Conservation (phyloP, 2,888 invertebrate genomes). For the Gymnoscelis rufifasciata region DNA sequence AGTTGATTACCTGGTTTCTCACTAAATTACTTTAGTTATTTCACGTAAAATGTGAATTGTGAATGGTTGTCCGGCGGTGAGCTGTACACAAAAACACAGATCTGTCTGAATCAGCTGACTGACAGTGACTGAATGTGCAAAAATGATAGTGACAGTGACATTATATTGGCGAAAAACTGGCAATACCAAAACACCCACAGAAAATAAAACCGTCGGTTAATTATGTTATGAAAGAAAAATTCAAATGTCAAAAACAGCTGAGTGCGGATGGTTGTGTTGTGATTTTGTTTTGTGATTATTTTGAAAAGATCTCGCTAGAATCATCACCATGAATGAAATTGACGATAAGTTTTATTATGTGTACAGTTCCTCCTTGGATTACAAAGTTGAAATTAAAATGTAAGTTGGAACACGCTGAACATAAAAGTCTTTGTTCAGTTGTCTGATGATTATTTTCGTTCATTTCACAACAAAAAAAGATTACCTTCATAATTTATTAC, state of each 20-base stretch:
- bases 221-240: neutral
- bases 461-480: conserved; percentile 4
- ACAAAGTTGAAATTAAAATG: conserved; percentile 95
- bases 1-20: neutral
- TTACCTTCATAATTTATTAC: no score
- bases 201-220: no score
- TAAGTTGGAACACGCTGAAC: conserved; percentile 68
- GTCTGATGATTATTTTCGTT: neutral
- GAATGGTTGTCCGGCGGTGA: no score
- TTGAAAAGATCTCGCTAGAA: neutral
- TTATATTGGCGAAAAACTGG: neutral
- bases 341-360: conserved; percentile 91
- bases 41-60: neutral
- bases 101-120: neutral
- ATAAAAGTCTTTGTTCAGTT: conserved; percentile 5
- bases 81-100: neutral
- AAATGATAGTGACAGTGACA: neutral
- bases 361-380: conserved; percentile 93
- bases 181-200: neutral
- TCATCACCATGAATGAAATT: conserved; percentile 81
- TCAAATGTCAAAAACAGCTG: conserved; percentile 25
- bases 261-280: conserved; percentile 3
- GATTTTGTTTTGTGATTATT: conserved; percentile 1
- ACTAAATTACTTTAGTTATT: no score
- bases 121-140: neutral